Evolutionary conservation across 1,140 invertebrate genomes (phyloP), one percentile per base, ranked within the genome.

Genomic region (Conus ventricosus): DNA sequence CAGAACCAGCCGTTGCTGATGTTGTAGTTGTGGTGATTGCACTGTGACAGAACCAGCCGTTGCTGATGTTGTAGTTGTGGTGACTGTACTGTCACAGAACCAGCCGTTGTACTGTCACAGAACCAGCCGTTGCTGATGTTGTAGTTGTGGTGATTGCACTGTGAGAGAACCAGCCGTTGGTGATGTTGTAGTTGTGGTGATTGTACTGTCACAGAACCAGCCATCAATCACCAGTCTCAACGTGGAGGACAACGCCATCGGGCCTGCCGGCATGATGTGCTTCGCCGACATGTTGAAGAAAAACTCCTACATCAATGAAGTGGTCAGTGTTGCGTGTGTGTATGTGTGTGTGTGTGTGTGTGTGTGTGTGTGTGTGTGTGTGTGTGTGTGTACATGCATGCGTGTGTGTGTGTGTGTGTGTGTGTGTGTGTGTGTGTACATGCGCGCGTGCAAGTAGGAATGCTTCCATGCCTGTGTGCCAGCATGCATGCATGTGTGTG

Each of bases 201-300:
- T 78, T n/a, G 25, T 0, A 39, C 17, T 78, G 7, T 80, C 39
- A n/a, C 83, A 91, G 91, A 89, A 91, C 53, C 88, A 90, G 84
- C 85, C 87, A 25, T 89, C 90, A 7, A 89, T 91, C 57, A 88
- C 82, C 20, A 89, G 76, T n/a, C 63, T 91, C 76, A 89, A 91
- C 75, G 55, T 91, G 13, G 85, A 89, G 75, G 91, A 91, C 53
- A 91, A 91, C 87, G 90, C 88, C 75, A 88, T 91, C 25, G 88
- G 87, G n/a, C 85, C 87, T 20, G 88, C 89, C 76, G 88, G 89
- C 15, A 86, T 91, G 54, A 55, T 39, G 39, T 39, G 39, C 39
- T 1, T 39, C 39, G 39, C 39, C n/a, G 90, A 90, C 4, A 91
- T 91, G 91, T 86, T 91, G 17, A 81, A 87, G 17, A 88, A 88